These are phyloP conservation scores for Saimiri boliviensis DNA, from an alignment of 2,113 vertebrate genomes.

Conservation along the genomic window DNA sequence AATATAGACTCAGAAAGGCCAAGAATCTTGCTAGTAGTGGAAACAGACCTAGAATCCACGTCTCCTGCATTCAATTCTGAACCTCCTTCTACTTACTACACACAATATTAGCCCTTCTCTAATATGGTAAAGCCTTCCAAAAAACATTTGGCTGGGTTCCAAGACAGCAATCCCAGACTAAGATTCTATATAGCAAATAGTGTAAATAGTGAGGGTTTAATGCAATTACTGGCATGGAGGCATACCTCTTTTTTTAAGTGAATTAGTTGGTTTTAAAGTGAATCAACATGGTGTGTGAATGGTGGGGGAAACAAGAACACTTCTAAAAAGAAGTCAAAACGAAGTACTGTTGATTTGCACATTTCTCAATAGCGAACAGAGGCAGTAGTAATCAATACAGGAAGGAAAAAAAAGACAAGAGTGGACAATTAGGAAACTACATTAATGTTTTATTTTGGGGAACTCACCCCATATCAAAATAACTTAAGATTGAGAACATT, in stretches of 20 bases:
- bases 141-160: constrained; percentile 60
- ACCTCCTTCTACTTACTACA: not conserved
- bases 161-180: constrained; percentile 9
- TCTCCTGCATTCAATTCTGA: constrained; percentile 17
- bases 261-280: constrained; percentile 49
- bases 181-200: constrained; percentile 17
- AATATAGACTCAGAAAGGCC: constrained; percentile 1
- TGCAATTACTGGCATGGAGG: constrained; percentile 51
- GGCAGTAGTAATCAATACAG: not conserved
- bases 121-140: constrained; percentile 36
- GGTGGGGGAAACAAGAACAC: not conserved
- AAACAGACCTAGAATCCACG: constrained; percentile 26
- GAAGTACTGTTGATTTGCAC: not conserved
- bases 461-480: not conserved
- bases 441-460: not conserved
- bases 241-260: constrained; percentile 54
- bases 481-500: not conserved
- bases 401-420: not conserved
- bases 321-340: constrained; percentile 34
- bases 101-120: constrained; percentile 41
- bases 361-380: not conserved
- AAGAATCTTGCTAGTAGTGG: constrained; percentile 7
- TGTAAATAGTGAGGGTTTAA: constrained; percentile 56
- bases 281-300: constrained; percentile 2
- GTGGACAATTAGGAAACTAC: not conserved